A percentile compares a stretch with the other conserved stretches of the same genome.
These are phyloP conservation scores for Cololabis saira DNA, from an alignment of 2,113 vertebrate species.

Conservation along the genomic window DNA sequence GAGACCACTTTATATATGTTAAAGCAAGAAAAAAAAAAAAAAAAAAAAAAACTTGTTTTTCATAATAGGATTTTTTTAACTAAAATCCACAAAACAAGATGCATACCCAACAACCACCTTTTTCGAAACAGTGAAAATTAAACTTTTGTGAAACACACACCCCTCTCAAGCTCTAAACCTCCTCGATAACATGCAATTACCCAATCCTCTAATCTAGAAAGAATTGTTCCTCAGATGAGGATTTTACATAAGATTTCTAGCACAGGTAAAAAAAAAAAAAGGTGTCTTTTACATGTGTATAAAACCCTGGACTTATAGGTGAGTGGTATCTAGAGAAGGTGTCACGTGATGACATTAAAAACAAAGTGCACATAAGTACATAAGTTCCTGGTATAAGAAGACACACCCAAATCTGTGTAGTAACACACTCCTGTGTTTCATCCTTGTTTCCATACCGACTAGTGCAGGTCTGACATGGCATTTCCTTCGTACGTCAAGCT, in stretches of 20 bases:
- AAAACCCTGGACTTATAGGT: neutral
- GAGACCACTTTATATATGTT: too few relatives aligned
- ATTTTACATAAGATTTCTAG: constrained; percentile 29
- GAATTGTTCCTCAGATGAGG: constrained; percentile 30
- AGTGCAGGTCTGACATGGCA: constrained; percentile 70
- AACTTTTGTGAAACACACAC: constrained; percentile 13
- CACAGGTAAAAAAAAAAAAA: neutral
- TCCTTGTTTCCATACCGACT: constrained; percentile 53
- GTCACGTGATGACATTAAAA: neutral
- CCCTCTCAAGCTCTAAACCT: constrained; percentile 25
- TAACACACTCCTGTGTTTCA: constrained; percentile 19
- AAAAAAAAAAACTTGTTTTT: too few relatives aligned
- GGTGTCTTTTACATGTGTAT: neutral
- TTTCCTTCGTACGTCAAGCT: constrained; percentile 60
- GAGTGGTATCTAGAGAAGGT: neutral
- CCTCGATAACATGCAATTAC: constrained; percentile 39
- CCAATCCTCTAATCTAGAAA: constrained; percentile 57
- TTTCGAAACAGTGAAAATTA: constrained; percentile 15
- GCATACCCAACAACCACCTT: neutral
- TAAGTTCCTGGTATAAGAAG: constrained; percentile 14
- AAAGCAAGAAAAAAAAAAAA: too few relatives aligned
- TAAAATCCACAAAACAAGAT: neutral
- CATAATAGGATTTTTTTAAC: too few relatives aligned
- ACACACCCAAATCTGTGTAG: neutral
- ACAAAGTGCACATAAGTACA: constrained; percentile 7